Base-by-base conservation (phyloP, 2,888 invertebrate species). In the Torymus auratus region DNA sequence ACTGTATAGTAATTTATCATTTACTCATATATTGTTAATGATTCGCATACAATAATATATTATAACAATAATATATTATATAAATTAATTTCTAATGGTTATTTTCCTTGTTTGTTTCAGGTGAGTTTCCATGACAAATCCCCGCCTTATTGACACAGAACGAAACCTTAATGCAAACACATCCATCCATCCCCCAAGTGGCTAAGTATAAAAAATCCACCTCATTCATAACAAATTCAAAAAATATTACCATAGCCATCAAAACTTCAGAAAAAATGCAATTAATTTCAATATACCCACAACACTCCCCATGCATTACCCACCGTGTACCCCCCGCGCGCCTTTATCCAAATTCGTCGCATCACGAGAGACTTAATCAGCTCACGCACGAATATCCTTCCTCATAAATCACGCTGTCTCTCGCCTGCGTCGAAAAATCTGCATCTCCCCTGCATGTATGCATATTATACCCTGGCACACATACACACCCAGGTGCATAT, bases 101-200 rank as follows among this genome's bases (percentile, higher is more conserved):
- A 3, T 28, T 28, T 62, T 55, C 23, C 58, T 58, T 75, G 68
- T 72, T 52, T 76, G 76, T 73, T 77, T 10, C 80, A 81, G 80
- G 80, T 77, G 72, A 77, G 77, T 76, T 41, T 12, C 7, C 28
- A 5, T 28, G 28, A 28, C 28, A 4, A 2, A 28, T 28, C 3
- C 7, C 7, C 20, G 20, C 2, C 1, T 2, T 20, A 20, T 20
- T 20, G 20, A 20, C 20, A 20, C 20, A 28, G 28, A 28, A 7
- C 28, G 7, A 28, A 28, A 3, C 28, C 3, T 28, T 7, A 28
- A 28, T 28, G 3, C 28, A 7, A 28, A 3, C 28, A 28, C 3
- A n/a, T 1, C n/a, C 14, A 56, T 7, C 56, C 13, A 10, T n/a
- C 58, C n/a, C 58, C 17, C 58, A 15, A 11, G 13, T 7, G n/a